Base-by-base conservation (phyloP, 2,113 vertebrate genomes). In the Arenaria interpres region DNA sequence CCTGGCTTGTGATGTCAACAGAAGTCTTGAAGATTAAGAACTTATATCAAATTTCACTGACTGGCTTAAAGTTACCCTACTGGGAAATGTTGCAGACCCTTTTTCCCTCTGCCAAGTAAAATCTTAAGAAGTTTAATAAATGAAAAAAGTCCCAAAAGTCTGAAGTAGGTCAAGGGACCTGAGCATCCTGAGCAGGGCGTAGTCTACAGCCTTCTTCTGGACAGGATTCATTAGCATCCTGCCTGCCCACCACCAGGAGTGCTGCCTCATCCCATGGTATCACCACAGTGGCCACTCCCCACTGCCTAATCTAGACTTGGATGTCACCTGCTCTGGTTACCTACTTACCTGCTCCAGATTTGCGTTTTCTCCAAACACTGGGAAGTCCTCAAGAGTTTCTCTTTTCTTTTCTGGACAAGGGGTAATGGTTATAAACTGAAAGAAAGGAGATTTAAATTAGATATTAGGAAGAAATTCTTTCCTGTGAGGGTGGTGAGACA, bases 21-120 rank as follows among this genome's bases (percentile, higher is more conserved):
- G 32, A 89, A 93, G 3, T 75, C 77, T 91, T 92, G 57, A 82
- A 89, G 86, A 87, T 95, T 92, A 95, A 89, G 72, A 95, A 89
- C 48, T 30, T 8, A 9, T 84, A 90, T 93, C 69, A 60, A n/a
- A 32, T 93, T 93, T 90, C 62, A 76, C 33, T 76, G n/a, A 2
- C 57, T 95, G 71, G 8, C 12, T 85, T 85, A 45, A 91, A 87
- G 45, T 66, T 93, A 85, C 69, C 25, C 28, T 37, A 11, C 59
- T 59, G 92, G 39, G 81, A 94, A 95, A 79, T 46, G 54, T 46
- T 95, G 32, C 57, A 88, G 51, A 63, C 28, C 21, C 16, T 90
- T 92, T 85, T 85, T 22, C 43, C 57, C n/a, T 82, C 71, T 90
- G 50, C 81, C 87, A 88, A 95, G n/a, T 66, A 41, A 89, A 91